Percentiles rank a stretch among this genome's conserved stretches.
phyloP scores from a whole-genome alignment of 2,888 invertebrate species.

The Diachrysia chrysitis region DNA sequence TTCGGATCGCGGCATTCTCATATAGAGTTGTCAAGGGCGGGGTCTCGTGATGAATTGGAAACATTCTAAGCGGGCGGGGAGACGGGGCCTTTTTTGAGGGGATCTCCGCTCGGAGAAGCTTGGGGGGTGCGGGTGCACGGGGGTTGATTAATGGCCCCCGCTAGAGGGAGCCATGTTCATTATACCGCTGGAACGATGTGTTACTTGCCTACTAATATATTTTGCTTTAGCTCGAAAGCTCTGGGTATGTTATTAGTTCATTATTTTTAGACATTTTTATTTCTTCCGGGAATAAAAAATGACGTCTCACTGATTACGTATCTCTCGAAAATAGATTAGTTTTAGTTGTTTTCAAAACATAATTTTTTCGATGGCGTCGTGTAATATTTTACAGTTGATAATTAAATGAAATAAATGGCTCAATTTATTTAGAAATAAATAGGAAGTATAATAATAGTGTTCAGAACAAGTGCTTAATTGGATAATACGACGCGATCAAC shows the following conservation, averaged over 20 bases:
- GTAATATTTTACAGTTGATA: conserved; percentile 62
- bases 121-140: conserved; percentile 71
- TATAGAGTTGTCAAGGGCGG: conserved; percentile 91
- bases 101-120: conserved; percentile 72
- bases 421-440: conserved; percentile 63
- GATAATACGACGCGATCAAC: conserved; percentile 7
- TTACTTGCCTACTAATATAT: conserved; percentile 87
- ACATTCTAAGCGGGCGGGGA: conserved; percentile 84
- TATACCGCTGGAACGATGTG: conserved; percentile 87
- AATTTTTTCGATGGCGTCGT: conserved; percentile 63
- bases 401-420: conserved; percentile 69
- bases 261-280: conserved; percentile 86
- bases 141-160: conserved; percentile 84
- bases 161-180: conserved; percentile 88
- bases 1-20: conserved; percentile 78
- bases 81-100: conserved; percentile 82
- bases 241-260: conserved; percentile 82
- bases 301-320: conserved; percentile 74
- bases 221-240: conserved; percentile 78
- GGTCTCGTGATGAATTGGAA: conserved; percentile 89
- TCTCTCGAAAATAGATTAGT: conserved; percentile 66
- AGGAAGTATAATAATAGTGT: conserved; percentile 33
- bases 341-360: conserved; percentile 62
- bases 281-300: conserved; percentile 83
- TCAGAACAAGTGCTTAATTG: conserved; percentile 37